These are phyloP conservation scores for Antechinus stuartii DNA, from an alignment of 2,113 vertebrate species.

Conservation along the genomic window DNA sequence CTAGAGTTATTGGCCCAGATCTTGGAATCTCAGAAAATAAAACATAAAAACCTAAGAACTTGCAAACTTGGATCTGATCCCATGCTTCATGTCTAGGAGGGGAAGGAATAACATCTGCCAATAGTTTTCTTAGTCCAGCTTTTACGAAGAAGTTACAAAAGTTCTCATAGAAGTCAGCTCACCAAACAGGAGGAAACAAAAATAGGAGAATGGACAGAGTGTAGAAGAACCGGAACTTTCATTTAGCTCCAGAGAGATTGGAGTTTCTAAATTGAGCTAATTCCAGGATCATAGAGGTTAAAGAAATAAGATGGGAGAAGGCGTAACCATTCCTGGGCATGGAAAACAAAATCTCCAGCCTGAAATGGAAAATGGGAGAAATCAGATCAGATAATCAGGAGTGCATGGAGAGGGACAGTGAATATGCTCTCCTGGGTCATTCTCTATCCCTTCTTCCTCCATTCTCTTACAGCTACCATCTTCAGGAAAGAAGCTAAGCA, in stretches of 20 bases:
- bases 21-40: conserved; percentile 24
- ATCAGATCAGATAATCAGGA: neutral
- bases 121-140: neutral
- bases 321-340: neutral
- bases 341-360: neutral
- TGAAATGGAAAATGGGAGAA: neutral
- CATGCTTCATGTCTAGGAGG: neutral
- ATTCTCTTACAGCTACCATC: neutral
- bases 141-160: neutral
- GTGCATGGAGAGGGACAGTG: neutral
- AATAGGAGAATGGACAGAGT: neutral
- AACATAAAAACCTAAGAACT: conserved; percentile 10
- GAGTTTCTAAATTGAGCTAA: neutral
- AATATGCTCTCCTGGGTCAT: neutral
- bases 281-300: neutral
- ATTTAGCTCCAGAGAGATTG: neutral
- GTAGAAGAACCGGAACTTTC: neutral
- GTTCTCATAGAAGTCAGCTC: neutral
- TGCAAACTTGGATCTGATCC: neutral
- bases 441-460: neutral
- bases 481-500: neutral
- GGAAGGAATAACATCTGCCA: neutral
- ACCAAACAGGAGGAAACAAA: neutral
- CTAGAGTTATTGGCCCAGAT: neutral
- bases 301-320: neutral